Percentiles rank a stretch among this genome's conserved stretches.
phyloP scores from a whole-genome alignment of 2,888 invertebrate species.

The Gastrophysa polygoni region DNA sequence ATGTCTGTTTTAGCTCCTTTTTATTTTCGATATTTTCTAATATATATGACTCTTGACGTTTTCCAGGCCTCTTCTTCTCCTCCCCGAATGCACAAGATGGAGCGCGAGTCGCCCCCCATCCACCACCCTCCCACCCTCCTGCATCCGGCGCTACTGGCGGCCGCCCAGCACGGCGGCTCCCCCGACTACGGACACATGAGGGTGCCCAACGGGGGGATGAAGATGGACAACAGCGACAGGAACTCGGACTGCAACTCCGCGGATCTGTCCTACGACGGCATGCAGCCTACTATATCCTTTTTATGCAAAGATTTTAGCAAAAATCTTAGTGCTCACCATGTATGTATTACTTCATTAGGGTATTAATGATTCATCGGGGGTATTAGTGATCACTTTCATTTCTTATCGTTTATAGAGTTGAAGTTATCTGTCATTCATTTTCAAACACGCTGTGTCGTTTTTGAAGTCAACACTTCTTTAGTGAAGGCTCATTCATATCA shows the following conservation, averaged over 20 bases:
- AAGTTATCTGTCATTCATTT: no score
- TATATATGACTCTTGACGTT: slow-evolving; percentile 21
- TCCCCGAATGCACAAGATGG: slow-evolving; percentile 72
- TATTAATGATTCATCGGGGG: background rate
- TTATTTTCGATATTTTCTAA: no score
- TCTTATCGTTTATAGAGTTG: no score
- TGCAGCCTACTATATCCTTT: slow-evolving; percentile 97
- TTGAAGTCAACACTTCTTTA: no score
- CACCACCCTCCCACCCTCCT: slow-evolving; percentile 84
- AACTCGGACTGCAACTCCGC: slow-evolving; percentile 91
- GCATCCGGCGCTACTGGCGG: slow-evolving; percentile 84
- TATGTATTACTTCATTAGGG: no score
- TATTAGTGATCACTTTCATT: slow-evolving; percentile 26
- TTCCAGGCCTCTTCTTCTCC: slow-evolving; percentile 59
- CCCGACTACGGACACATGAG: slow-evolving; percentile 80
- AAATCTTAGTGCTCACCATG: slow-evolving; percentile 51
- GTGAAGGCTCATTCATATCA: no score
- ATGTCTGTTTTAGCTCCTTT: no score
- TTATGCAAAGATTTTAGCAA: slow-evolving; percentile 61
- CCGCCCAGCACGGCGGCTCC: slow-evolving; percentile 80
- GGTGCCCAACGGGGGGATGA: slow-evolving; percentile 59
- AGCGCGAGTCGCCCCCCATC: slow-evolving; percentile 83
- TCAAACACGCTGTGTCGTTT: no score
- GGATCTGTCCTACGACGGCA: slow-evolving; percentile 89
- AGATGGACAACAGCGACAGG: slow-evolving; percentile 83